phyloP scores from a whole-genome alignment of 2,113 vertebrate genomes.

The Psittacus erithacus region DNA sequence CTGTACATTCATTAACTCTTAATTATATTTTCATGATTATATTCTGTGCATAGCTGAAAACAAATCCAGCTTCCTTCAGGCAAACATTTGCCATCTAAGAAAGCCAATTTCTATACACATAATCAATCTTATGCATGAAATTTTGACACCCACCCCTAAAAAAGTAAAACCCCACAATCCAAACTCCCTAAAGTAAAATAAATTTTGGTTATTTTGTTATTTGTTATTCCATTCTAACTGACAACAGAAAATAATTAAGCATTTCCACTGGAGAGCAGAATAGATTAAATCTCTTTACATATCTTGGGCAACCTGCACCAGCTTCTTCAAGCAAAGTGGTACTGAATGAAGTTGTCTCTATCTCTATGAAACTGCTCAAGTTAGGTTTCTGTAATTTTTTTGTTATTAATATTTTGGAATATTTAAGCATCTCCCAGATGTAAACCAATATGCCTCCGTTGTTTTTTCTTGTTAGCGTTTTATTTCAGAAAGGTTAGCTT shows the following conservation, averaged over 20 bases:
- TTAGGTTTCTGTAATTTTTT: background rate
- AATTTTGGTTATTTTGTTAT: background rate
- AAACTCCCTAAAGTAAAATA: background rate
- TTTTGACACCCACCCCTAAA: background rate
- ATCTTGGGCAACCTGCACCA: background rate
- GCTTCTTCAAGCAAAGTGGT: background rate
- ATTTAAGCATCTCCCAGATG: background rate
- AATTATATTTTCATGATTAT: slow-evolving; percentile 70
- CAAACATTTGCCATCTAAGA: slow-evolving; percentile 57
- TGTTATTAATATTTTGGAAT: background rate
- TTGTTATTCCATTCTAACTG: background rate
- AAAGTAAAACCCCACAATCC: background rate
- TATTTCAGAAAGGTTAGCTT: background rate
- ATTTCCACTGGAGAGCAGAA: background rate
- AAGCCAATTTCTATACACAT: slow-evolving; percentile 64
- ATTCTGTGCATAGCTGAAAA: slow-evolving; percentile 41
- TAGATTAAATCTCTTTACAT: background rate
- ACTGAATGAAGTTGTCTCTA: background rate
- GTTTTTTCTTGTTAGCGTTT: background rate
- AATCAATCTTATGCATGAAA: slow-evolving; percentile 63
- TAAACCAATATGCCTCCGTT: rapidly evolving
- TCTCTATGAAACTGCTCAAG: background rate
- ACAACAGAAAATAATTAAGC: background rate
- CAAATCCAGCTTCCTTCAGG: slow-evolving; percentile 59
- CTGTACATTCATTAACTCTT: slow-evolving; percentile 67